A percentile compares a stretch with the other conserved stretches of the same genome.
phyloP scores from a whole-genome alignment of 2,113 vertebrate genomes.

The Pseudopodoces humilis region DNA sequence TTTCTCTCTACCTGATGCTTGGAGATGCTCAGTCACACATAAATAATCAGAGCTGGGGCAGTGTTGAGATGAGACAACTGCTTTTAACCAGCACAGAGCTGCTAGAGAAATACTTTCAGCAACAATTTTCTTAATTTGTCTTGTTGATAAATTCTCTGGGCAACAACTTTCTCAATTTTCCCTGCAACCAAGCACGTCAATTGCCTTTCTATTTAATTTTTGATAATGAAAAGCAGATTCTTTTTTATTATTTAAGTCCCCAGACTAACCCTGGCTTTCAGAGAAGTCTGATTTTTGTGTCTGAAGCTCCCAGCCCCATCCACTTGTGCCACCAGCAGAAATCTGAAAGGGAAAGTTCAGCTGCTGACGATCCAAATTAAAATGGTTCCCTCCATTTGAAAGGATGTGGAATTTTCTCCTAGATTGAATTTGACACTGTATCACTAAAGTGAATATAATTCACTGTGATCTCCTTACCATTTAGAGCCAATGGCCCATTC shows the following conservation, averaged over 20 bases:
- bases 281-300: background rate
- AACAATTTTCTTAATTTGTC: background rate
- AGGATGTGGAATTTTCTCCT: constrained; percentile 18
- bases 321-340: background rate
- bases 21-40: background rate
- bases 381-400: background rate
- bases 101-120: background rate
- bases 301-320: background rate
- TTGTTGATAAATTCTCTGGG: background rate
- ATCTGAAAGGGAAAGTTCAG: background rate
- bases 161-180: background rate
- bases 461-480: constrained; percentile 52
- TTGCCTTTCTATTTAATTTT: background rate
- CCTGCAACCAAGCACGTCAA: accelerated
- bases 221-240: background rate
- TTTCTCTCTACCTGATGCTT: background rate
- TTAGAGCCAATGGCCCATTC: constrained; percentile 56
- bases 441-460: constrained; percentile 56
- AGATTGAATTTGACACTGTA: constrained; percentile 50
- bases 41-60: background rate
- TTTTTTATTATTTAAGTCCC: background rate
- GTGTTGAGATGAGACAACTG: background rate
- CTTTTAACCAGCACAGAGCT: background rate
- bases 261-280: background rate
- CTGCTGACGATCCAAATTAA: background rate